These are phyloP conservation scores for Papilio glaucus DNA, from an alignment of 1,140 invertebrate genomes.

Conservation along the genomic window DNA sequence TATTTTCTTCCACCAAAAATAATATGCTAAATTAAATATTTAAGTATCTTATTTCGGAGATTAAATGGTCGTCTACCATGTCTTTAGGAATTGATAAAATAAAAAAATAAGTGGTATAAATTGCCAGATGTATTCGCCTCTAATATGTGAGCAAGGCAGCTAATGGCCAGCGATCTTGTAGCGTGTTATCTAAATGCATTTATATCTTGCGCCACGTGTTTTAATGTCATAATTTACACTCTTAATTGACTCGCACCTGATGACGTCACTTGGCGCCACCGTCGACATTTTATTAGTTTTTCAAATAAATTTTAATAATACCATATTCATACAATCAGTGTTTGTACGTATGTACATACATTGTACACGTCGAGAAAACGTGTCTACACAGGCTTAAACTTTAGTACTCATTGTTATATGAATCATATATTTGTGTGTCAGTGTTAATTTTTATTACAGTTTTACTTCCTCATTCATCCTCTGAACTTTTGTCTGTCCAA, in stretches of 20 bases:
- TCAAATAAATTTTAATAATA: background rate
- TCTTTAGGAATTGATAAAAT: no score
- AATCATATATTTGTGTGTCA: background rate
- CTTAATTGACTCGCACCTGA: background rate
- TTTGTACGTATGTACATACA: background rate
- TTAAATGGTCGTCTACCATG: no score
- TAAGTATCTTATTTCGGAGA: no score
- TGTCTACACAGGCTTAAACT: background rate
- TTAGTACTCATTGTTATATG: background rate
- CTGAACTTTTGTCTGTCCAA: background rate
- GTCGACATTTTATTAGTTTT: background rate
- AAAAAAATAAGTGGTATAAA: background rate
- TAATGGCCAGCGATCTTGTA: constrained; percentile 5
- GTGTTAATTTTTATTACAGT: background rate
- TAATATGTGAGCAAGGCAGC: background rate
- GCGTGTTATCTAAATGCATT: background rate
- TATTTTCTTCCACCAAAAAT: no score
- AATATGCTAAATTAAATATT: no score
- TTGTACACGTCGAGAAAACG: background rate
- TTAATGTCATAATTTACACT: constrained; percentile 11
- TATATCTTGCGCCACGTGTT: constrained; percentile 1
- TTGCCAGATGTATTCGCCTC: background rate
- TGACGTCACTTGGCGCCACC: constrained; percentile 4
- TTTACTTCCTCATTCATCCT: background rate
- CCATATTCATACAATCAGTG: background rate